These are phyloP conservation scores for Cebidichthys violaceus DNA, from an alignment of 2,113 vertebrate genomes.

Conservation along the genomic window DNA sequence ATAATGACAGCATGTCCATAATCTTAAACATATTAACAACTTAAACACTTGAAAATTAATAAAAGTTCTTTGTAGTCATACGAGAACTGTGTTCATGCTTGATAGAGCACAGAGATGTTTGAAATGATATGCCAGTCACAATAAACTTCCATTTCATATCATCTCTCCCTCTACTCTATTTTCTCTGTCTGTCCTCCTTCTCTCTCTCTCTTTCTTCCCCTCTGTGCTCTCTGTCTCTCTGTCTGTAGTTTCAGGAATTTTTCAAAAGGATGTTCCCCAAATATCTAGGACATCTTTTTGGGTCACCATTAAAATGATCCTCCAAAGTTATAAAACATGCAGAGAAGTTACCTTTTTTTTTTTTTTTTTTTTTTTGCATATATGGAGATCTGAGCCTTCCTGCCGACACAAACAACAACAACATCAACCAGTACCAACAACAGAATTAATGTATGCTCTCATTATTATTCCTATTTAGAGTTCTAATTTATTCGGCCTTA, in stretches of 20 bases:
- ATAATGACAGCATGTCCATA: background rate
- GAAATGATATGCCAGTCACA: slow-evolving; percentile 36
- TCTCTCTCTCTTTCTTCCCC: slow-evolving; percentile 2
- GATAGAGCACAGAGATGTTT: slow-evolving; percentile 27
- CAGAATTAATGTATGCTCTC: slow-evolving; percentile 82
- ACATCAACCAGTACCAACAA: slow-evolving; percentile 78
- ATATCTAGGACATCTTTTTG: slow-evolving; percentile 83
- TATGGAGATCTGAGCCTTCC: slow-evolving; percentile 79
- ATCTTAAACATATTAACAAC: background rate
- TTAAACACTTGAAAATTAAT: slow-evolving; percentile 7
- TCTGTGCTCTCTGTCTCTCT: slow-evolving; percentile 40
- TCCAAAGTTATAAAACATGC: slow-evolving; percentile 78
- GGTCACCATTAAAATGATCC: slow-evolving; percentile 80
- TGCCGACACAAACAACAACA: slow-evolving; percentile 80
- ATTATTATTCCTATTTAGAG: slow-evolving; percentile 82
- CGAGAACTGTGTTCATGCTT: background rate
- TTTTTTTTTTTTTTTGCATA: slow-evolving; percentile 70
- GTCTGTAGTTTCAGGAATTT: slow-evolving; percentile 76
- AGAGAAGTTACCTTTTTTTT: slow-evolving; percentile 76
- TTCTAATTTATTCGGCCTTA: slow-evolving; percentile 83
- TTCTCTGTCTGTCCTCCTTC: background rate
- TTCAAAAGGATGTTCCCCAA: slow-evolving; percentile 77
- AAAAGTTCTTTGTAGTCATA: slow-evolving; percentile 10
- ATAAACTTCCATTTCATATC: slow-evolving; percentile 43
- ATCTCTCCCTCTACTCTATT: slow-evolving; percentile 7